Evolutionary conservation across 2,888 invertebrate genomes (phyloP).

Genomic region (Pyrochroa serraticornis): DNA sequence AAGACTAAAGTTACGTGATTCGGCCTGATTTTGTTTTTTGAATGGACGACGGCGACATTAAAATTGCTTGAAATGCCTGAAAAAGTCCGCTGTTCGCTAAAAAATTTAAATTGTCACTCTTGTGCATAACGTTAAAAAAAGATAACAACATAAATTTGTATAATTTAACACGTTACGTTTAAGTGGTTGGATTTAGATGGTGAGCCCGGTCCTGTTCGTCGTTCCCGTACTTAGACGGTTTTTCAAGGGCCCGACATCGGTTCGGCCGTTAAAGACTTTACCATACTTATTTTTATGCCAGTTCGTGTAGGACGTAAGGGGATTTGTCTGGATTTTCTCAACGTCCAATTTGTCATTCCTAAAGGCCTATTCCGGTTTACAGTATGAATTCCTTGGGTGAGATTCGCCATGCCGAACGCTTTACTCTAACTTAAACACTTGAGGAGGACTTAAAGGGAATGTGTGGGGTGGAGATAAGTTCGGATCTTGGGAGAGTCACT

Average conservation of each 20-base stretch:
- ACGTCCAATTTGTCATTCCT: constrained; percentile 43
- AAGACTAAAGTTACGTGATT: constrained; percentile 14
- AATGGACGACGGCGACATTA: constrained; percentile 9
- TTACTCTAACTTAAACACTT: constrained; percentile 14
- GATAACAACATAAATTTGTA: too few species aligned
- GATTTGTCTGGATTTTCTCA: constrained; percentile 40
- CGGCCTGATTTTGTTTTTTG: constrained; percentile 15
- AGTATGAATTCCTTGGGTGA: constrained; percentile 16
- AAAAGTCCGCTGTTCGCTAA: too few species aligned
- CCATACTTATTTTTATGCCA: constrained; percentile 37
- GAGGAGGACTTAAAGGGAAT: constrained; percentile 12
- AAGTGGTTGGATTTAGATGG: too few species aligned
- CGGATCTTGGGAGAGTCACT: neutral
- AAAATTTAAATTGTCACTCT: too few species aligned
- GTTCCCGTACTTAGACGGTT: too few species aligned
- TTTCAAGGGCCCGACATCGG: too few species aligned
- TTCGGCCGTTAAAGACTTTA: constrained; percentile 15
- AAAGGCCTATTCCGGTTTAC: constrained; percentile 4
- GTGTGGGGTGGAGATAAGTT: constrained; percentile 2
- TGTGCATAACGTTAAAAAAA: too few species aligned
- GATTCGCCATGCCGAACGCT: constrained; percentile 16
- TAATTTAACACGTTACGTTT: too few species aligned
- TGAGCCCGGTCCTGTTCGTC: too few species aligned
- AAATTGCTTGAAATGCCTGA: neutral
- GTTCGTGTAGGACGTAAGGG: constrained; percentile 39